Percentiles rank a stretch among this genome's conserved stretches.
Conservation (phyloP, 1,140 invertebrate species). For the Heliothis virescens region DNA sequence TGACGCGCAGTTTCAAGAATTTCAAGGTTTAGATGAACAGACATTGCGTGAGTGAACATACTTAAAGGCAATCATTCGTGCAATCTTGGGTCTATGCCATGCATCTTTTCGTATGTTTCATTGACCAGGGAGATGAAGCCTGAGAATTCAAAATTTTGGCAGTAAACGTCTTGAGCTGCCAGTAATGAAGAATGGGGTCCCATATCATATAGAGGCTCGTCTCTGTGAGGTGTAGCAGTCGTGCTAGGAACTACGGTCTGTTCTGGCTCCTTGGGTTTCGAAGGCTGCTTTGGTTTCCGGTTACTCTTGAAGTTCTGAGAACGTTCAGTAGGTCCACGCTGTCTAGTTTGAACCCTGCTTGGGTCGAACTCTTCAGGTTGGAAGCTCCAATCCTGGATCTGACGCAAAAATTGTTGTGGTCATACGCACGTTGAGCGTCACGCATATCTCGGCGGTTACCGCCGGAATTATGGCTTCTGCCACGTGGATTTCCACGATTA, state of each 20-base stretch:
- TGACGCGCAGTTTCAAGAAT: no score
- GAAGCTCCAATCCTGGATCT: no score
- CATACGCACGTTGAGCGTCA: no score
- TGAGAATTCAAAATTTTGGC: constrained; percentile 40
- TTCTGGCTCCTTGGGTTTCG: not conserved
- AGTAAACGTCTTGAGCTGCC: constrained; percentile 23
- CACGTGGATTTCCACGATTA: no score
- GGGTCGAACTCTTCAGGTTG: no score
- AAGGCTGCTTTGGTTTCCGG: not conserved
- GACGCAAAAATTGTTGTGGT: no score
- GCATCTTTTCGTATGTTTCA: constrained; percentile 37
- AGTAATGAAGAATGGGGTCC: constrained; percentile 30
- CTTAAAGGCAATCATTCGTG: constrained; percentile 22
- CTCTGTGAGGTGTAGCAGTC: not conserved
- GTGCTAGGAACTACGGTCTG: not conserved
- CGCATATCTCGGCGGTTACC: no score
- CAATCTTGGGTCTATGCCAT: constrained; percentile 44
- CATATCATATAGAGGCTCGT: constrained; percentile 17
- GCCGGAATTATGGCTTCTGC: no score
- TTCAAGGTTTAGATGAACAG: not conserved
- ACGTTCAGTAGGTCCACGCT: no score
- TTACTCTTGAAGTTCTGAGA: not conserved
- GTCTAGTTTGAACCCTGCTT: no score
- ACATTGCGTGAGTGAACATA: constrained; percentile 44
- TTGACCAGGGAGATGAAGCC: constrained; percentile 40